Evolutionary conservation across 2,113 vertebrate species (phyloP).

Genomic region (Halcyon senegalensis): DNA sequence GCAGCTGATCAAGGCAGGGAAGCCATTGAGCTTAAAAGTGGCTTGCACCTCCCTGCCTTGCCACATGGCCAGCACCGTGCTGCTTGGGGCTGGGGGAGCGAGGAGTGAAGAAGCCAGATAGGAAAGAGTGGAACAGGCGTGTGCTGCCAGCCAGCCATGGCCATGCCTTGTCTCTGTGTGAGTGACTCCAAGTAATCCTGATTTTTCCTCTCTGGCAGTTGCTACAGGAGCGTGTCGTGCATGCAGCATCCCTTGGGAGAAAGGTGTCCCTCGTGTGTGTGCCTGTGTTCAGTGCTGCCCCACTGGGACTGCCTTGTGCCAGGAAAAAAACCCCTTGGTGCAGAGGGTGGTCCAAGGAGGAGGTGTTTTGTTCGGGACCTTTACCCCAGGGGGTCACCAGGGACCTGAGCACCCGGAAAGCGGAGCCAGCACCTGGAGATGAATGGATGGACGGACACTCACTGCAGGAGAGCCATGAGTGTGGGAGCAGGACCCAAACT

Average conservation of each 20-base stretch:
- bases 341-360: background rate
- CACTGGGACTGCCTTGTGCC: fast-evolving
- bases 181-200: background rate
- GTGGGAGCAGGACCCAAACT: background rate
- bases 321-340: fast-evolving
- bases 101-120: fast-evolving
- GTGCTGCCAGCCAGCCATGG: background rate
- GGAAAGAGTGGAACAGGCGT: background rate
- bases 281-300: background rate
- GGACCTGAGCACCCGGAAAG: background rate
- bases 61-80: background rate
- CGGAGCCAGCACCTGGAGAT: background rate
- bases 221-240: fast-evolving
- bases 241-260: background rate
- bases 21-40: background rate
- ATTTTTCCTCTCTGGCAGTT: background rate
- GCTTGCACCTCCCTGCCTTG: background rate
- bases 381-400: fast-evolving
- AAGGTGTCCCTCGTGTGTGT: fast-evolving
- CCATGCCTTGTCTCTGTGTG: background rate
- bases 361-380: background rate
- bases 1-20: background rate
- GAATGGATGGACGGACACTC: background rate
- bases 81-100: background rate
- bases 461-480: background rate